Evolutionary conservation across 92 coral and sea anemone genomes (phyloP).

Genomic region (Parazoanthus darwini): DNA sequence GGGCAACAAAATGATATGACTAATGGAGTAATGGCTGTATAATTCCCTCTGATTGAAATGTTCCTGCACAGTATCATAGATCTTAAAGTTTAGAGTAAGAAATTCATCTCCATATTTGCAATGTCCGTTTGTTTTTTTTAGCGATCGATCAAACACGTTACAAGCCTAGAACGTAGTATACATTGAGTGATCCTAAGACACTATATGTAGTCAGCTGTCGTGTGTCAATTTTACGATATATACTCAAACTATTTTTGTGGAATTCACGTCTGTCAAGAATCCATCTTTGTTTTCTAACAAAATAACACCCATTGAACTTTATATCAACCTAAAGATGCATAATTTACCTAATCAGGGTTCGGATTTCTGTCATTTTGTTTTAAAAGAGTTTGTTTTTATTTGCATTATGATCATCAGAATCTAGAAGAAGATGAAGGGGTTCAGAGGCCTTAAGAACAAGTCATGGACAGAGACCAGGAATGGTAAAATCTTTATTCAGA

Average conservation of each 20-base stretch:
- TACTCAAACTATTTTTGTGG: too few species aligned
- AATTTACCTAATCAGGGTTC: background rate
- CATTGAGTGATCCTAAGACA: too few species aligned
- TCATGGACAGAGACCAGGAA: constrained; percentile 99
- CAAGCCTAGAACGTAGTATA: too few species aligned
- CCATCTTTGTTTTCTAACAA: background rate
- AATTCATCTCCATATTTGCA: too few species aligned
- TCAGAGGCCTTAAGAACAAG: constrained; percentile 95
- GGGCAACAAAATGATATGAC: background rate
- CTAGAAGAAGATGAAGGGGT: constrained; percentile 98
- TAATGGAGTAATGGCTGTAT: background rate
- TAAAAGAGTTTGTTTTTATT: background rate
- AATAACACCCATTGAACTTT: too few species aligned
- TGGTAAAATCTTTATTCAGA: constrained; percentile 56
- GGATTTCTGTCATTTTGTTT: too few species aligned
- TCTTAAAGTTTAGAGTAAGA: too few species aligned
- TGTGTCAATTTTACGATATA: background rate
- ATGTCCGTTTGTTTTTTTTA: too few species aligned
- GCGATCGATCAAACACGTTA: too few species aligned
- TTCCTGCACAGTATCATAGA: too few species aligned
- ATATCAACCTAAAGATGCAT: too few species aligned
- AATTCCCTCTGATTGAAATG: background rate
- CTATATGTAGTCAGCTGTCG: too few species aligned
- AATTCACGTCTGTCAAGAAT: background rate
- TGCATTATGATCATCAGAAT: constrained; percentile 52